Conservation (phyloP, 2,113 vertebrate species). For the Perognathus longimembris region DNA sequence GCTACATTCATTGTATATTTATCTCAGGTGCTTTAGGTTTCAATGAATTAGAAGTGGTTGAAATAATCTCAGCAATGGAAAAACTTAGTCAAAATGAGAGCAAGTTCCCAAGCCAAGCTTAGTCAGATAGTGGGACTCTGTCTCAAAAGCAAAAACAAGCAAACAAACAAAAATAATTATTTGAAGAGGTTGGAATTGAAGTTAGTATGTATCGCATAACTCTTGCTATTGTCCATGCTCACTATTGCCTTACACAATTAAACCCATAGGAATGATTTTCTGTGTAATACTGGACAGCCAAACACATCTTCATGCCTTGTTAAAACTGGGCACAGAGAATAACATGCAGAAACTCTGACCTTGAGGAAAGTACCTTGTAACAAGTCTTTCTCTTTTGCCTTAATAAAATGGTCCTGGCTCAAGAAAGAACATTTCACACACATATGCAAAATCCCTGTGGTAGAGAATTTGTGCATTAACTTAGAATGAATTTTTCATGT, state of each 20-base stretch:
- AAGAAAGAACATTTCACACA: neutral
- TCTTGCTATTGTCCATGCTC: neutral
- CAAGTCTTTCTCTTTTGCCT: neutral
- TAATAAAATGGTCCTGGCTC: neutral
- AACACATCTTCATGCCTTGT: neutral
- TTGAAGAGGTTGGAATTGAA: neutral
- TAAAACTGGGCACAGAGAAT: neutral
- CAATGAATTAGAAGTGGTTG: neutral
- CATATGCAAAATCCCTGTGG: neutral
- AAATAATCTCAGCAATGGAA: neutral
- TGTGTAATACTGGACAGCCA: neutral
- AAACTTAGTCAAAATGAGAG: too few relatives aligned
- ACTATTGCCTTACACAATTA: neutral
- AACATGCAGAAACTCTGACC: neutral
- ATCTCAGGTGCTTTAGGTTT: neutral
- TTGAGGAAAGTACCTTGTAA: neutral
- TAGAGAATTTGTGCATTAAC: slow-evolving; percentile 15
- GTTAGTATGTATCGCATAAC: neutral
- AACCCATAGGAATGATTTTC: slow-evolving; percentile 5
- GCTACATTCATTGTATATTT: neutral
- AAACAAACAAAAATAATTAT: neutral
- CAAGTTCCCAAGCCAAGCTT: neutral
- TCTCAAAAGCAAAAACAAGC: neutral
- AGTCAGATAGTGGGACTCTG: neutral
- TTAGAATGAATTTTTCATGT: slow-evolving; percentile 9